Evolutionary conservation across 2,113 vertebrate genomes (phyloP).

Genomic region (Scatophagus argus): DNA sequence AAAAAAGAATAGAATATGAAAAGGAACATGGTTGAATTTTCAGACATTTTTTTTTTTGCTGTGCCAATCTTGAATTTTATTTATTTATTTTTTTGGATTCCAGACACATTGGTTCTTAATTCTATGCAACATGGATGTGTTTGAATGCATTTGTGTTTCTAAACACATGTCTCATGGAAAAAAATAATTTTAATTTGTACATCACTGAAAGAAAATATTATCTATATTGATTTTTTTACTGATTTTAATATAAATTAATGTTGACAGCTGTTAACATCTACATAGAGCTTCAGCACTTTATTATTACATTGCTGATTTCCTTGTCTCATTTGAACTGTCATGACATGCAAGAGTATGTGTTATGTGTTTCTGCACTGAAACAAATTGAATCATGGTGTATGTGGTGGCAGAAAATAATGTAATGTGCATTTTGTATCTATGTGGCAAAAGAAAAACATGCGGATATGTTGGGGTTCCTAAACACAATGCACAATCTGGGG

Average conservation of each 20-base stretch:
- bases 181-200: slow-evolving; percentile 86
- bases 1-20: slow-evolving; percentile 24
- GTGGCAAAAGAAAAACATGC: slow-evolving; percentile 68
- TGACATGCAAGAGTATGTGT: slow-evolving; percentile 58
- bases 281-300: slow-evolving; percentile 85
- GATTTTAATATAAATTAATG: slow-evolving; percentile 81
- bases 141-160: slow-evolving; percentile 85
- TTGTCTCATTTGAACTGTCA: slow-evolving; percentile 57
- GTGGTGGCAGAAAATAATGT: slow-evolving; percentile 58
- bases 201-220: slow-evolving; percentile 70
- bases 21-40: slow-evolving; percentile 54
- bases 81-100: slow-evolving; percentile 54
- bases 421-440: slow-evolving; percentile 68
- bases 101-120: slow-evolving; percentile 88
- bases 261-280: slow-evolving; percentile 74
- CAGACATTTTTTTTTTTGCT: slow-evolving; percentile 75
- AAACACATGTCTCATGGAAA: slow-evolving; percentile 71
- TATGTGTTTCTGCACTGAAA: slow-evolving; percentile 69
- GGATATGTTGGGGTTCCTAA: slow-evolving; percentile 51
- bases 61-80: slow-evolving; percentile 86
- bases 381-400: slow-evolving; percentile 54
- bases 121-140: slow-evolving; percentile 96
- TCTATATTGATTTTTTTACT: slow-evolving; percentile 78
- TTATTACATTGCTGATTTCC: slow-evolving; percentile 70
- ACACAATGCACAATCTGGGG: slow-evolving; percentile 67